Conservation (phyloP, 1,140 invertebrate genomes). For the Eueides isabella region DNA sequence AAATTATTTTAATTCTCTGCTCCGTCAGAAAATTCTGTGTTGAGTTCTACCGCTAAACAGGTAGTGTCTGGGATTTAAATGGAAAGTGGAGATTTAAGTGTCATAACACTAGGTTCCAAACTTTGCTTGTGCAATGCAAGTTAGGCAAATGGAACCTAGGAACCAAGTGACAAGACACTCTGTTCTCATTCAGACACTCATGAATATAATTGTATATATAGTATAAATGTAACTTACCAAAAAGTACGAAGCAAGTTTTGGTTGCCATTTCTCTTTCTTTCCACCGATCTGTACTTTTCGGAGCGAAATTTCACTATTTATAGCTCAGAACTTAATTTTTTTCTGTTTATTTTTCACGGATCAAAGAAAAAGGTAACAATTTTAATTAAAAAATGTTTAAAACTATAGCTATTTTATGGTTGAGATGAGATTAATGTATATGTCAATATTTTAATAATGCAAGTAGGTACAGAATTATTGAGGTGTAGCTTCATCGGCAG, state of each 20-base stretch:
- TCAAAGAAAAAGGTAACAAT: neutral
- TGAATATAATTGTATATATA: too few relatives aligned
- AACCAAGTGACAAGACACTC: too few relatives aligned
- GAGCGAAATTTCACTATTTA: neutral
- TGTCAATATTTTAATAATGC: neutral
- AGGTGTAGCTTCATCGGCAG: too few relatives aligned
- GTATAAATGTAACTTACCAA: conserved; percentile 21
- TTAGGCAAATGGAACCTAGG: too few relatives aligned
- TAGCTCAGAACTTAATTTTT: neutral
- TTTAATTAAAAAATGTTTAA: conserved; percentile 18
- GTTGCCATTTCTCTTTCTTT: conserved; percentile 23
- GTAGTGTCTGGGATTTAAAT: too few relatives aligned
- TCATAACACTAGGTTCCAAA: too few relatives aligned
- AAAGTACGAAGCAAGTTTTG: conserved; percentile 23
- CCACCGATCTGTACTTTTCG: conserved; percentile 17
- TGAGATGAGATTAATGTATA: neutral
- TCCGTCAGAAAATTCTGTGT: too few relatives aligned
- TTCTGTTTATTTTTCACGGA: conserved; percentile 2
- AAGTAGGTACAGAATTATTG: neutral
- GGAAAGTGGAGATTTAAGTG: too few relatives aligned
- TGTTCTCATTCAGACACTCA: too few relatives aligned
- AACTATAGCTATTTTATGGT: neutral
- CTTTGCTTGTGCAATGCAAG: too few relatives aligned
- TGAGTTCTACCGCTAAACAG: too few relatives aligned
- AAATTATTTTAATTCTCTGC: too few relatives aligned